These are phyloP conservation scores for Adineta ricciae DNA, from an alignment of 2,888 invertebrate species.

Conservation along the genomic window DNA sequence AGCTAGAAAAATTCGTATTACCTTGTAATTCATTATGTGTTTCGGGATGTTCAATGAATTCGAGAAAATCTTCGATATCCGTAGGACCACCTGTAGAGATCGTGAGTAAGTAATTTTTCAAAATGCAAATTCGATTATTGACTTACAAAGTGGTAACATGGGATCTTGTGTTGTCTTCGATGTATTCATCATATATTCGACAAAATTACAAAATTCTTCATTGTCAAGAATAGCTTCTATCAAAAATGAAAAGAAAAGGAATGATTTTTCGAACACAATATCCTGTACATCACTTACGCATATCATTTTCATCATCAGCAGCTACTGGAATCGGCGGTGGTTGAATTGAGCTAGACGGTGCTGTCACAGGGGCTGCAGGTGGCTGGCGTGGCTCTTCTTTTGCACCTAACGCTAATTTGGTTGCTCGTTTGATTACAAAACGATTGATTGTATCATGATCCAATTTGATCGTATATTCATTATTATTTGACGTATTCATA, in stretches of 20 bases:
- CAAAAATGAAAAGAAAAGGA: not conserved
- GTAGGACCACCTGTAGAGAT: not conserved
- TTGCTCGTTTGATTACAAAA: not conserved
- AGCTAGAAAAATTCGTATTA: not conserved
- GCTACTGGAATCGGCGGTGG: not conserved
- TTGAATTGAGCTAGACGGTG: not conserved
- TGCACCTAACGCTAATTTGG: not conserved
- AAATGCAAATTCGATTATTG: not conserved
- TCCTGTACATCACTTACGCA: not conserved
- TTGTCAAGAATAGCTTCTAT: not conserved
- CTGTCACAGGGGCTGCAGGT: not conserved
- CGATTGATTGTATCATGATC: constrained; percentile 19
- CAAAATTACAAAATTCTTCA: constrained; percentile 18
- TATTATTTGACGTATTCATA: not conserved
- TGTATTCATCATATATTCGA: not conserved
- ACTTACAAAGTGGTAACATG: constrained; percentile 2
- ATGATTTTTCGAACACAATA: not conserved
- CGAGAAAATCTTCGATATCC: constrained; percentile 20
- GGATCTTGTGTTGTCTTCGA: constrained; percentile 18
- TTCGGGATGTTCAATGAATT: constrained; percentile 19
- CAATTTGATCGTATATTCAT: constrained; percentile 10
- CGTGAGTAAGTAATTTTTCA: no score
- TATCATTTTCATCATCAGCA: constrained; percentile 18
- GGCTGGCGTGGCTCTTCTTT: not conserved
- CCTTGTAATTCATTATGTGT: constrained; percentile 15